Evolutionary conservation across 2,888 invertebrate genomes (phyloP).

Genomic region (Morinoia aosen): DNA sequence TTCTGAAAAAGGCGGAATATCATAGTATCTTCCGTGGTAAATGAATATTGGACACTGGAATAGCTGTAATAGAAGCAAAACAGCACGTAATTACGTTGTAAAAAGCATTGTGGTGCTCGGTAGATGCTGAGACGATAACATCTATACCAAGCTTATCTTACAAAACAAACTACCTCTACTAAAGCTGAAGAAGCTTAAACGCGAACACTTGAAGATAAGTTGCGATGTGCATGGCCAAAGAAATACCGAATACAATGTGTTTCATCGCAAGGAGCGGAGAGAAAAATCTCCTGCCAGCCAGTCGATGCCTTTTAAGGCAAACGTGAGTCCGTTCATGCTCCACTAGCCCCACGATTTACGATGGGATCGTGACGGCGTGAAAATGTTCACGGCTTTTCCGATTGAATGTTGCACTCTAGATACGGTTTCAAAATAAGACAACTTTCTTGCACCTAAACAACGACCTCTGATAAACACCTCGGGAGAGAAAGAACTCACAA

Average conservation of each 20-base stretch:
- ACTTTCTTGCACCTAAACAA: neutral
- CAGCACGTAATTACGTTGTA: too few species aligned
- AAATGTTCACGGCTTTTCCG: constrained; percentile 1
- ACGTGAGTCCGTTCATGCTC: neutral
- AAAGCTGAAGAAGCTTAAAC: neutral
- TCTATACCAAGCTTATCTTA: neutral
- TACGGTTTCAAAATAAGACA: neutral
- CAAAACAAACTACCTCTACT: neutral
- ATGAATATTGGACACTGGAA: too few species aligned
- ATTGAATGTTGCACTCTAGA: constrained; percentile 24
- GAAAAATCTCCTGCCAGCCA: neutral
- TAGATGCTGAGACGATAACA: neutral
- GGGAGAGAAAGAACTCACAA: neutral
- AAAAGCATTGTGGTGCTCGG: too few species aligned
- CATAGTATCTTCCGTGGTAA: too few species aligned
- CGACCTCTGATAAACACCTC: neutral
- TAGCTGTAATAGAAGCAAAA: too few species aligned
- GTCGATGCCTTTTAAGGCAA: neutral
- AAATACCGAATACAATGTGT: neutral
- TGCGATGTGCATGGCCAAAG: neutral
- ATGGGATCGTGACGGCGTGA: constrained; percentile 19
- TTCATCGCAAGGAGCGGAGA: neutral
- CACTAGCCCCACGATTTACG: constrained; percentile 35
- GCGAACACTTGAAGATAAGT: neutral
- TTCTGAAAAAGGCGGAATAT: too few species aligned